Percentiles rank a stretch among this genome's conserved stretches.
These are phyloP conservation scores for Rhagophthalmus giganteus DNA, from an alignment of 2,888 invertebrate genomes.

Conservation along the genomic window DNA sequence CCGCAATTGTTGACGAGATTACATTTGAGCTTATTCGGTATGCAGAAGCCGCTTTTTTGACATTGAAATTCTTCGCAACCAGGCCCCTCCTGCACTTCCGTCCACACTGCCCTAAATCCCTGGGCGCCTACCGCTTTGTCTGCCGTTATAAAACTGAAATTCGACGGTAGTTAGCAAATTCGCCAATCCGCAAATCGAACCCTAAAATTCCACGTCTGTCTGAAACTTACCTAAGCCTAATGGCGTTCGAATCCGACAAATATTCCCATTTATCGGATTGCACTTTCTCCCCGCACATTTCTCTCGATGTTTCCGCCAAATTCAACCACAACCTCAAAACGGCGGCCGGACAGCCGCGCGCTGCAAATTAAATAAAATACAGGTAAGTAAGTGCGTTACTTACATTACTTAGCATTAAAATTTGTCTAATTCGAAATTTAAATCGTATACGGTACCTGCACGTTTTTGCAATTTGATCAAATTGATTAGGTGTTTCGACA, in stretches of 20 bases:
- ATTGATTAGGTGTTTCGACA: too few species aligned
- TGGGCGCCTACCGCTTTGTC: constrained; percentile 92
- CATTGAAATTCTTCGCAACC: constrained; percentile 75
- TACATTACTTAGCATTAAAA: too few species aligned
- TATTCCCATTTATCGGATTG: constrained; percentile 78
- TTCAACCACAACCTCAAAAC: constrained; percentile 89
- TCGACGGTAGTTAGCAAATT: too few species aligned
- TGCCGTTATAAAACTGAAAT: constrained; percentile 87
- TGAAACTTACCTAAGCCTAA: constrained; percentile 76
- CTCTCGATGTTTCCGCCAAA: constrained; percentile 76
- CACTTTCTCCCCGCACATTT: constrained; percentile 86
- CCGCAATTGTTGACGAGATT: constrained; percentile 86
- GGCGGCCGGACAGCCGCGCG: constrained; percentile 89
- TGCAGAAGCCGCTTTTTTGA: constrained; percentile 73
- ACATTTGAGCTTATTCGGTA: constrained; percentile 75
- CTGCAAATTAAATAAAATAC: constrained; percentile 56
- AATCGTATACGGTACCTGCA: too few species aligned
- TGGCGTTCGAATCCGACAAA: constrained; percentile 82
- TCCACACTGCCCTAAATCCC: constrained; percentile 94
- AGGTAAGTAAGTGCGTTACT: too few species aligned
- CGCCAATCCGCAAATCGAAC: too few species aligned
- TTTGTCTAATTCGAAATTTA: too few species aligned
- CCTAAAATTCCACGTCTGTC: not conserved
- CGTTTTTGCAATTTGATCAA: too few species aligned
- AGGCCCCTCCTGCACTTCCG: constrained; percentile 76